These are phyloP conservation scores for Atrichornis clamosus DNA, from an alignment of 2,113 vertebrate genomes.

Conservation along the genomic window DNA sequence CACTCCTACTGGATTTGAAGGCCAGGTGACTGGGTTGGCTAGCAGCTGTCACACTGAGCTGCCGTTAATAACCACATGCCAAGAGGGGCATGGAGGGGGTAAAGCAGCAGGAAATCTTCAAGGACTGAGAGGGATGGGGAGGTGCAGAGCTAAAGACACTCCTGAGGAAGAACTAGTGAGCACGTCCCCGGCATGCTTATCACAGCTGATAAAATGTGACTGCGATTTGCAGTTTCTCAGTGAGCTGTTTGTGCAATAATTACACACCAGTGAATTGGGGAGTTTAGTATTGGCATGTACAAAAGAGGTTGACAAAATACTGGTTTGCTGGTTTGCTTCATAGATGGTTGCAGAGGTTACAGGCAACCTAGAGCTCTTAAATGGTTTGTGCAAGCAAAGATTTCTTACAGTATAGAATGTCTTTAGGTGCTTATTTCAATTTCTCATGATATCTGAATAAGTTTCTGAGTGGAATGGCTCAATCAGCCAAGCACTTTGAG, in stretches of 20 bases:
- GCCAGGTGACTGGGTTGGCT: fast-evolving
- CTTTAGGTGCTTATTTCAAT: background rate
- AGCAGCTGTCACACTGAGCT: background rate
- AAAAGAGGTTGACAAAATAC: background rate
- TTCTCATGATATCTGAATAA: too few relatives aligned
- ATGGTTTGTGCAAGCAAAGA: background rate
- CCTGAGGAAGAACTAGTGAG: background rate
- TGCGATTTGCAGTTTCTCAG: background rate
- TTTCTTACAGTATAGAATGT: background rate
- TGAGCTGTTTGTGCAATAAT: background rate
- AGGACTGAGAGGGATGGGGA: background rate
- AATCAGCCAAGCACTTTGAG: background rate
- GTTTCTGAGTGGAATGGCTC: background rate
- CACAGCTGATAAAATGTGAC: background rate
- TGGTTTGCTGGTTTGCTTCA: background rate
- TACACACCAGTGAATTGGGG: fast-evolving
- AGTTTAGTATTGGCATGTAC: fast-evolving
- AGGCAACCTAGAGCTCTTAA: background rate
- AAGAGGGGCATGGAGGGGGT: background rate
- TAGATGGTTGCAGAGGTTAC: background rate
- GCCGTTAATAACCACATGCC: fast-evolving
- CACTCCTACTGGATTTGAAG: background rate
- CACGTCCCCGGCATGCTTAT: background rate
- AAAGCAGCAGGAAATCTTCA: background rate
- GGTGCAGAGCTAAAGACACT: background rate